Evolutionary conservation across 1,140 invertebrate species (phyloP).

Genomic region (Aphis craccivora): DNA sequence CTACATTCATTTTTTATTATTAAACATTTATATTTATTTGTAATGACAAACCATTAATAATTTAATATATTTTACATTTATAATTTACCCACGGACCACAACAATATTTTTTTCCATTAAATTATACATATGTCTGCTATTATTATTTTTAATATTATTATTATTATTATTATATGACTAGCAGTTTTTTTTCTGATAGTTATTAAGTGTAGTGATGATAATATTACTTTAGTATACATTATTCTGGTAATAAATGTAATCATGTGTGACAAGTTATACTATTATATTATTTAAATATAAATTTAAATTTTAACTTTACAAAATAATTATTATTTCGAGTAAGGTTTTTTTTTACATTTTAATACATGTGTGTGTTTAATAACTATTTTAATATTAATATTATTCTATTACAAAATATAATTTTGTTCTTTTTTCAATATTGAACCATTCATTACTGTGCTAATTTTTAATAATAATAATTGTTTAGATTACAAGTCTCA

Average conservation of each 20-base stretch:
- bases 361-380: background rate
- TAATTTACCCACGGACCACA: background rate
- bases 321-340: constrained; percentile 12
- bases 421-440: background rate
- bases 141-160: background rate
- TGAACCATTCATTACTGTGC: background rate
- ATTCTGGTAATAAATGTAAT: background rate
- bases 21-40: constrained; percentile 1
- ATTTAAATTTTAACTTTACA: constrained; percentile 10
- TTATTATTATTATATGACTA: constrained; percentile 1
- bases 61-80: background rate
- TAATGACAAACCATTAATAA: background rate
- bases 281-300: background rate
- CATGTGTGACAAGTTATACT: constrained; percentile 10
- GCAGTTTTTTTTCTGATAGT: background rate
- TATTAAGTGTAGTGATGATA: background rate
- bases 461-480: background rate
- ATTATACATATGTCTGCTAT: background rate
- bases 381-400: constrained; percentile 11
- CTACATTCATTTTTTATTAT: background rate
- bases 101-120: background rate
- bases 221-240: background rate
- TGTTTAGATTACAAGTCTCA: background rate
- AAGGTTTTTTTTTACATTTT: constrained; percentile 16
- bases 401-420: background rate